Base-by-base conservation (phyloP, 2,113 vertebrate genomes). In the Dipodomys stephensi region DNA sequence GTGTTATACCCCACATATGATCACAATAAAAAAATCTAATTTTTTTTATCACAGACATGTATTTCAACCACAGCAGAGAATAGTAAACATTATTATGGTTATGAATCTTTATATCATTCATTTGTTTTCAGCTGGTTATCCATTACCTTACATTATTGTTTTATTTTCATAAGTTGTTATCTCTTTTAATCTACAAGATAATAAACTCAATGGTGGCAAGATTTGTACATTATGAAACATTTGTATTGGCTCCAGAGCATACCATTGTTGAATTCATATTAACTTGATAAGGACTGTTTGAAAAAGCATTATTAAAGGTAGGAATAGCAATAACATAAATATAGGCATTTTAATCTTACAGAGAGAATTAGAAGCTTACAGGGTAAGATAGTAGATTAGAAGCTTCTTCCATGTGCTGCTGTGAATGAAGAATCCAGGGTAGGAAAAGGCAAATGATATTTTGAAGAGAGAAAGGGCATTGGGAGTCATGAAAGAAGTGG, bases 161-260 rank as follows among this genome's bases (percentile, higher is more conserved):
- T 82, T 93, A 90, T 81, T 87, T 96, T 92, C 49, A 46, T 67
- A 92, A 85, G 30, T 81, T 73, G 91, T 39, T 91, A 57, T 78
- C 1, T 87, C n/a, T 53, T 94, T 73, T 83, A 88, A 78, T 92
- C 25, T 60, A 44, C 9, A 74, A 93, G 19, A 80, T 74, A 85
- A 32, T 93, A 78, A 79, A 62, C 7, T 87, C 25, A 57, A 44
- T 71, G 7, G 65, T 83, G 46, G 77, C 20, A 91, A 18, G 30
- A 76, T 65, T 85, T 95, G 11, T 44, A 64, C 81, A 64, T 90
- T 86, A 88, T 46, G 60, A 71, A 80, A 88, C 80, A 89, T 44
- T 91, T 53, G 81, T 76, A 57, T 87, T 60, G 44, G 13, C 44
- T 25, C 44, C 9, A 82, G 2, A 25, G 20, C 12, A 11, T 67